Evolutionary conservation across 2,113 vertebrate species (phyloP), one percentile per base, ranked within the genome.

Genomic region (Zosterops japonicus): DNA sequence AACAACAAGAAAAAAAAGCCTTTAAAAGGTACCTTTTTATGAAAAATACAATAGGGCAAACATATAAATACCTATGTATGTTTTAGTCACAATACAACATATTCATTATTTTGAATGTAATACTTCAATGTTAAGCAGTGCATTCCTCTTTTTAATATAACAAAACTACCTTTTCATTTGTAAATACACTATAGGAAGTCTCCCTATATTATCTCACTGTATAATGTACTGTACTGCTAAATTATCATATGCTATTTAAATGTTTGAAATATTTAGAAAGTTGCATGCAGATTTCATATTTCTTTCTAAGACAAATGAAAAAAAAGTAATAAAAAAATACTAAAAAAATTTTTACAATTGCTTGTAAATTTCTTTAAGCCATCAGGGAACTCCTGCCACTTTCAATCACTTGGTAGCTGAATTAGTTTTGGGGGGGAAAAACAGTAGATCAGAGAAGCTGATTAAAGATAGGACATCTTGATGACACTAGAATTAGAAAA

Each of bases 241-340:
- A 98, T 98, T 98, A 97, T 98, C 98, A 96, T 97, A 97, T 98
- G 96, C 98, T 98, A 98, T 98, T 98, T 98, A 98, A 98, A 98
- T 98, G 95, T 98, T 98, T 95, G 97, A 95, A 98, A 96, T 97
- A 95, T 96, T 96, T 98, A 98, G 98, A 93, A 94, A 96, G 93
- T 97, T 97, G 98, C 97, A 98, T 98, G 98, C 97, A 97, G 83
- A 97, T 97, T 98, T 98, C 98, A 94, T 98, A 98, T 98, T 98
- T 97, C 96, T 98, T 98, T 98, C 98, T 98, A 98, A 98, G 97
- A 97, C 94, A 97, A 98, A 98, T 85, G 31, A 71, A 94, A 76
- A 67, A 67, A 97, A 93, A 83, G 79, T 96, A 96, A 97, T 97
- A 98, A 98, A 98, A 99, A 98, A 98, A 97, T 96, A 97, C 98